Conservation (phyloP, 1,140 invertebrate species). For the Drosophila sp. region DNA sequence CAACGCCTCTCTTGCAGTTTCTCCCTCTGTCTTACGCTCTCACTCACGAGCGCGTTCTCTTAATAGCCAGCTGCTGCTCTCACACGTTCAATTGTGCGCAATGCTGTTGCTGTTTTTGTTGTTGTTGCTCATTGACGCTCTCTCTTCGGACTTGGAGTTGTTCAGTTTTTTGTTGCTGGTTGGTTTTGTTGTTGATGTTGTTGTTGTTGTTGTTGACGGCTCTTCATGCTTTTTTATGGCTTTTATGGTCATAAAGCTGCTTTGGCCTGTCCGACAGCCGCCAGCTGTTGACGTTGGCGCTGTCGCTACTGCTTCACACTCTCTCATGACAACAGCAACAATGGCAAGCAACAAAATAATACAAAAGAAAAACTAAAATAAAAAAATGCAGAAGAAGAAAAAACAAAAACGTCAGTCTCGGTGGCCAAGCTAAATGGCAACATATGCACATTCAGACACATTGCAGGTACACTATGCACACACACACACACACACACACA, state of each 20-base stretch:
- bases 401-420: slow-evolving; percentile 47
- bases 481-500: background rate
- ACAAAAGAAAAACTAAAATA: slow-evolving; percentile 16
- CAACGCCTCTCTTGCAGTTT: slow-evolving; percentile 28
- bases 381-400: background rate
- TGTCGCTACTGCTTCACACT: slow-evolving; percentile 55
- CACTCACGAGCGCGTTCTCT: too few species aligned
- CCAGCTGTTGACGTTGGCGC: slow-evolving; percentile 63
- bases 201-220: slow-evolving; percentile 39
- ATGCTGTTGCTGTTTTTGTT: slow-evolving; percentile 25
- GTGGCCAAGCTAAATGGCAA: slow-evolving; percentile 65
- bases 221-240: slow-evolving; percentile 78
- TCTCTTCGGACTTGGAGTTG: slow-evolving; percentile 30
- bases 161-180: slow-evolving; percentile 52
- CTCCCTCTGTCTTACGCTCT: background rate
- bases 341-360: slow-evolving; percentile 22
- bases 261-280: slow-evolving; percentile 60
- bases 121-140: slow-evolving; percentile 30
- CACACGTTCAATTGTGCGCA: slow-evolving; percentile 31
- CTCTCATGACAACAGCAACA: slow-evolving; percentile 50
- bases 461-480: slow-evolving; percentile 12
- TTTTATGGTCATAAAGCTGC: slow-evolving; percentile 76
- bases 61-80: slow-evolving; percentile 6
- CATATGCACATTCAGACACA: slow-evolving; percentile 59
- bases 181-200: slow-evolving; percentile 30